Conservation (phyloP, 2,113 vertebrate species). For the Elephas maximus region DNA sequence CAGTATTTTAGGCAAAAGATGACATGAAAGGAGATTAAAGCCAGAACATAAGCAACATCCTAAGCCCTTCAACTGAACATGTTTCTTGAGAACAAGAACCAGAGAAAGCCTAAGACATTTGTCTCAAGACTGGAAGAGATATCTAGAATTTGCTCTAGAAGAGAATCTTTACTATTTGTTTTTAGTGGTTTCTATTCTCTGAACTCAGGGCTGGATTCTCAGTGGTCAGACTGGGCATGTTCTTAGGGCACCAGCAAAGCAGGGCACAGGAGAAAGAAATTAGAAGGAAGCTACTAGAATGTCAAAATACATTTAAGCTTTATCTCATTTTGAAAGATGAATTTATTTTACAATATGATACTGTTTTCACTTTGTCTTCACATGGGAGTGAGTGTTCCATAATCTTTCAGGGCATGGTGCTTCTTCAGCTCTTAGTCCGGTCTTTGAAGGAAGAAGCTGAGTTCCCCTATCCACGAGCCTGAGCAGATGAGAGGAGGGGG, state of each 20-base stretch:
- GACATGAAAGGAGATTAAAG: background rate
- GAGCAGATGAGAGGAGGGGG: background rate
- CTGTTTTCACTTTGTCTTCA: slow-evolving; percentile 46
- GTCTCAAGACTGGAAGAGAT: background rate
- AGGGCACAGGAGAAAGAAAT: background rate
- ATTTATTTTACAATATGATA: background rate
- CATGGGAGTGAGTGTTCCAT: background rate
- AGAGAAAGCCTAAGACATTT: background rate
- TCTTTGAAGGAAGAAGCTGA: background rate
- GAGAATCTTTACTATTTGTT: slow-evolving; percentile 1
- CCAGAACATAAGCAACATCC: background rate
- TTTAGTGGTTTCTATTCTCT: background rate
- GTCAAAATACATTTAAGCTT: background rate
- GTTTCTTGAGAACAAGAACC: slow-evolving; percentile 22
- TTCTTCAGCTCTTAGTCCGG: background rate
- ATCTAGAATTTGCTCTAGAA: slow-evolving; percentile 2
- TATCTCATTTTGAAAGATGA: background rate
- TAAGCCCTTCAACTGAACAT: background rate
- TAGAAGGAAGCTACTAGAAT: background rate
- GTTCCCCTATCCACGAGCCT: background rate
- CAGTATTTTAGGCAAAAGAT: background rate
- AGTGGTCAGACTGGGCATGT: background rate
- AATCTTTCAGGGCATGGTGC: background rate
- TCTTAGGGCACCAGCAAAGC: background rate
- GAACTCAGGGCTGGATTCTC: background rate